These are phyloP conservation scores for Heliconius hortense DNA, from an alignment of 2,888 invertebrate species.

Conservation along the genomic window DNA sequence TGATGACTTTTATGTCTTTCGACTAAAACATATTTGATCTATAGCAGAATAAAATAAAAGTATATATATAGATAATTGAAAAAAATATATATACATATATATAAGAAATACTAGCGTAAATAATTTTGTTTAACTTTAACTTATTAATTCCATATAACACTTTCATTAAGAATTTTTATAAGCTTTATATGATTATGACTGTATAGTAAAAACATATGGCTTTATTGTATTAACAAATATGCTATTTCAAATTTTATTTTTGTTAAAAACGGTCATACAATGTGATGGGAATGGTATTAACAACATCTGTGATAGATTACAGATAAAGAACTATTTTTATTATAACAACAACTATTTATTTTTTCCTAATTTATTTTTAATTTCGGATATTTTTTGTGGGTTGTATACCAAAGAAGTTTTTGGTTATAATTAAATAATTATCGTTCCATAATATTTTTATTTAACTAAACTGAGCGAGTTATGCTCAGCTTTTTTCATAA, in stretches of 20 bases:
- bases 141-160: background rate
- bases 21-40: no score
- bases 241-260: slow-evolving; percentile 7
- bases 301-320: slow-evolving; percentile 35
- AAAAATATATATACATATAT: background rate
- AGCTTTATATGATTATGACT: background rate
- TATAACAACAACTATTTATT: slow-evolving; percentile 15
- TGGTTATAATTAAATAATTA: background rate
- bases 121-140: background rate
- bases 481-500: background rate
- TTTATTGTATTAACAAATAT: slow-evolving; percentile 3
- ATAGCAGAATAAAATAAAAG: no score
- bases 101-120: background rate
- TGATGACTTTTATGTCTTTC: no score
- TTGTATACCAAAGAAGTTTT: slow-evolving; percentile 18
- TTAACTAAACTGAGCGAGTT: background rate
- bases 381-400: slow-evolving; percentile 2
- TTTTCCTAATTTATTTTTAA: background rate
- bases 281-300: slow-evolving; percentile 31
- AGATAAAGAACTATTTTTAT: slow-evolving; percentile 14
- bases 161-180: background rate
- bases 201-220: background rate
- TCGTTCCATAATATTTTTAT: background rate
- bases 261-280: background rate
- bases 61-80: no score